Evolutionary conservation across 2,113 vertebrate species (phyloP).

Genomic region (Gnathochromis pfefferi): DNA sequence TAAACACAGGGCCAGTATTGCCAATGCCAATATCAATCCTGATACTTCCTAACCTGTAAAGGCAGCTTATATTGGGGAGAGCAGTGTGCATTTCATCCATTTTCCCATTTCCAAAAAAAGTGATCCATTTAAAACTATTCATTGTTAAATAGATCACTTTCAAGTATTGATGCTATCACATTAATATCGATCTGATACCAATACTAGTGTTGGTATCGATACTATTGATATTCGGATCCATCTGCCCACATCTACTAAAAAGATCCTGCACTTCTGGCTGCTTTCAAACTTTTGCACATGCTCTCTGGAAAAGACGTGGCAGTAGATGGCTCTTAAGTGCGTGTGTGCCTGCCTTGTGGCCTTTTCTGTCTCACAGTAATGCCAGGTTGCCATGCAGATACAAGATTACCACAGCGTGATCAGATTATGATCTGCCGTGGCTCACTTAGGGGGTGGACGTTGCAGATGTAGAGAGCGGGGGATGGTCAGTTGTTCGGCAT

Average conservation of each 20-base stretch:
- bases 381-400: conserved; percentile 30
- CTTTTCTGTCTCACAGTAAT: neutral
- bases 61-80: neutral
- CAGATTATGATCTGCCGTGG: conserved; percentile 42
- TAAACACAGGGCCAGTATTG: neutral
- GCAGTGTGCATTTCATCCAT: neutral
- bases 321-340: neutral
- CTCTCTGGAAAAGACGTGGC: neutral
- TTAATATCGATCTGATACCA: neutral
- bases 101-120: neutral
- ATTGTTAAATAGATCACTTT: neutral
- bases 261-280: neutral
- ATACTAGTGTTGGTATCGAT: neutral
- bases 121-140: neutral
- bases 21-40: neutral
- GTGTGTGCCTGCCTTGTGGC: neutral
- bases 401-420: conserved; percentile 26
- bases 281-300: neutral
- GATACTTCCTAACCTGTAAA: neutral
- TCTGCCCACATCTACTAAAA: neutral
- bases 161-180: neutral
- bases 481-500: neutral
- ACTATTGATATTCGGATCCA: neutral
- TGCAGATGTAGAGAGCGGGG: neutral
- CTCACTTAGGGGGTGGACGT: neutral